Evolutionary conservation across 2,797 vertebrate genomes (phyloP).

Genomic region (Natrix natrix): DNA sequence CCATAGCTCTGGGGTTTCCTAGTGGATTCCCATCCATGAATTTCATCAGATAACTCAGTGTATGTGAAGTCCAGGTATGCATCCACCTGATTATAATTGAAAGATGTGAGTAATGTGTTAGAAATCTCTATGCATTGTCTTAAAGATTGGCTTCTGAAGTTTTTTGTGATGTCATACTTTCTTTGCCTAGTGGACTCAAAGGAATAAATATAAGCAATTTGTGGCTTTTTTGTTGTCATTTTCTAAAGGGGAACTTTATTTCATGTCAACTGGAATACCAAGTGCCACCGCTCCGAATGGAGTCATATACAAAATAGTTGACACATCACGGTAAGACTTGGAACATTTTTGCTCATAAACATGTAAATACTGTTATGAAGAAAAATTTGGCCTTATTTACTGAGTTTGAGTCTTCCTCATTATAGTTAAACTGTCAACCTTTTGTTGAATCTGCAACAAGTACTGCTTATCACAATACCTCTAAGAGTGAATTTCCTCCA

Average conservation of each 20-base stretch:
- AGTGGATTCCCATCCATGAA: not conserved
- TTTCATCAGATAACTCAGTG: not conserved
- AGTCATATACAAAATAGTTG: conserved; percentile 90
- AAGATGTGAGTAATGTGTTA: not conserved
- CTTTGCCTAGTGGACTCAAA: not conserved
- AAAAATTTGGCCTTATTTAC: conserved; percentile 26
- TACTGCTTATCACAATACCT: not conserved
- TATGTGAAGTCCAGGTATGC: not conserved
- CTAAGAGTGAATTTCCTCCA: not conserved
- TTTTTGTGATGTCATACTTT: not conserved
- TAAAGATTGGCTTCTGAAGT: not conserved
- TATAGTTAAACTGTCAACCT: not conserved
- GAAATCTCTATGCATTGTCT: not conserved
- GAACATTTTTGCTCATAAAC: conserved; percentile 7
- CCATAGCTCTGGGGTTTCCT: not conserved
- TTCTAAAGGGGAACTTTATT: conserved; percentile 88
- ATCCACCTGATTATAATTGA: not conserved
- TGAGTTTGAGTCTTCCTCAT: conserved; percentile 9
- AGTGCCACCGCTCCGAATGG: conserved; percentile 83
- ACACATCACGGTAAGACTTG: conserved; percentile 85
- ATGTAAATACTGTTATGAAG: conserved; percentile 32
- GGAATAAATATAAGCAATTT: conserved; percentile 7
- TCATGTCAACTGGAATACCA: conserved; percentile 88
- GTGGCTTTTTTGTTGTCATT: not conserved
- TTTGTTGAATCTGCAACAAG: not conserved